phyloP scores from a whole-genome alignment of 2,888 invertebrate genomes.

The Diaperis boleti region DNA sequence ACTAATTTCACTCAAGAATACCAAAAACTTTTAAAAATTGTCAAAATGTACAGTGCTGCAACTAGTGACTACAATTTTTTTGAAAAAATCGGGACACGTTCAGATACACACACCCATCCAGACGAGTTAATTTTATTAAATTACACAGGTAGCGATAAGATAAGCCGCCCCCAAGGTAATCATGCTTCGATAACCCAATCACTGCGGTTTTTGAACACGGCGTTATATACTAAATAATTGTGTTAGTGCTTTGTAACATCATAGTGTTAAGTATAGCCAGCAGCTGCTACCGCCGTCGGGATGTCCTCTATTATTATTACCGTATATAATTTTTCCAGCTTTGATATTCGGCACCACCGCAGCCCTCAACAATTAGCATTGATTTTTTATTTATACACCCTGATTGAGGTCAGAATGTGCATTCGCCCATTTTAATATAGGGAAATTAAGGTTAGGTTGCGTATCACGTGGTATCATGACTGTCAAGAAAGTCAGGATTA shows the following conservation, averaged over 20 bases:
- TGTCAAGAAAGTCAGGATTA: constrained; percentile 44
- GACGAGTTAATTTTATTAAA: neutral
- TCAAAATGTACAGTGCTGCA: too few relatives aligned
- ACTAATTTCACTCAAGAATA: neutral
- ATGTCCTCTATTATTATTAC: neutral
- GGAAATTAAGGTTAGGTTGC: constrained; percentile 38
- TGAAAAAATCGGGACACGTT: neutral
- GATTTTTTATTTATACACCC: constrained; percentile 19
- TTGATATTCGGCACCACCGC: constrained; percentile 8
- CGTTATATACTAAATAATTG: constrained; percentile 20
- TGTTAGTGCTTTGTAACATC: constrained; percentile 8
- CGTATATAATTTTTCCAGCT: neutral
- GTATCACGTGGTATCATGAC: constrained; percentile 48
- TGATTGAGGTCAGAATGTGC: constrained; percentile 30
- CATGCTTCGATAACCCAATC: constrained; percentile 8
- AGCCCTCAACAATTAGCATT: constrained; percentile 29
- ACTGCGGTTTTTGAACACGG: constrained; percentile 9
- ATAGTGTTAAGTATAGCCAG: neutral
- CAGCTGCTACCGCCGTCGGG: constrained; percentile 8
- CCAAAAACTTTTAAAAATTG: too few relatives aligned
- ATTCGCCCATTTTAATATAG: constrained; percentile 21
- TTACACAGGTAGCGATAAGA: constrained; percentile 22
- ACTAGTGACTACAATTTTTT: too few relatives aligned
- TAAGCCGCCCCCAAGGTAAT: constrained; percentile 26
- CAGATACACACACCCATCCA: neutral